A percentile compares a stretch with the other conserved stretches of the same genome.
phyloP scores from a whole-genome alignment of 1,140 invertebrate species.

The Andricus grossulariae region DNA sequence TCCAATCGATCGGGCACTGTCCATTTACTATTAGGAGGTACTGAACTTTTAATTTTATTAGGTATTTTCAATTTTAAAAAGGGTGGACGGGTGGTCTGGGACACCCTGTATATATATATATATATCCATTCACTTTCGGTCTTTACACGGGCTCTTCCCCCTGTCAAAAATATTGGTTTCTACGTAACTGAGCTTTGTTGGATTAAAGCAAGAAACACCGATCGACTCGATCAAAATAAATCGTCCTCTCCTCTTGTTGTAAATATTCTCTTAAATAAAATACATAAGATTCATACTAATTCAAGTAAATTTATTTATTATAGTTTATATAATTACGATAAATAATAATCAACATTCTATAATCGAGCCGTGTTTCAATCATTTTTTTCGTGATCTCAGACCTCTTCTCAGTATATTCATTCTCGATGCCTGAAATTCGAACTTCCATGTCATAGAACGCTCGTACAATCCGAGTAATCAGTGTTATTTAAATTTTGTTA shows the following conservation, averaged over 20 bases:
- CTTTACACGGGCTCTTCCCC: slow-evolving; percentile 52
- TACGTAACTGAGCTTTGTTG: slow-evolving; percentile 22
- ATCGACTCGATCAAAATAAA: slow-evolving; percentile 24
- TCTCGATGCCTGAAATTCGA: slow-evolving; percentile 34
- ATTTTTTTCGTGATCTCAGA: slow-evolving; percentile 36
- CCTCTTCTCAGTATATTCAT: slow-evolving; percentile 3
- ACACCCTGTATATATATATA: no score
- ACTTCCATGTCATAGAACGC: slow-evolving; percentile 25
- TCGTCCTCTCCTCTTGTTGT: slow-evolving; percentile 21
- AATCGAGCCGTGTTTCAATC: slow-evolving; percentile 32
- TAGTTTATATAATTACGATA: slow-evolving; percentile 53
- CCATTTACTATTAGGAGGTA: no score
- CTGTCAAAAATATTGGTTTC: slow-evolving; percentile 30
- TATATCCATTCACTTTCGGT: slow-evolving; percentile 58
- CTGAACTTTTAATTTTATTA: no score
- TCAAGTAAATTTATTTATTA: slow-evolving; percentile 55
- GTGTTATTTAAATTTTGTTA: not conserved
- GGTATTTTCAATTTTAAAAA: no score
- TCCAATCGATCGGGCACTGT: no score
- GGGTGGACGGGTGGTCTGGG: no score
- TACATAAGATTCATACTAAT: slow-evolving; percentile 44
- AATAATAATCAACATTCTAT: slow-evolving; percentile 55
- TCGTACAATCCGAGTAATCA: not conserved
- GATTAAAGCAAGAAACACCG: slow-evolving; percentile 20
- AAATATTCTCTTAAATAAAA: slow-evolving; percentile 27